A percentile compares a stretch with the other conserved stretches of the same genome.
phyloP scores from a whole-genome alignment of 2,797 vertebrate species.

The Periparus ater region DNA sequence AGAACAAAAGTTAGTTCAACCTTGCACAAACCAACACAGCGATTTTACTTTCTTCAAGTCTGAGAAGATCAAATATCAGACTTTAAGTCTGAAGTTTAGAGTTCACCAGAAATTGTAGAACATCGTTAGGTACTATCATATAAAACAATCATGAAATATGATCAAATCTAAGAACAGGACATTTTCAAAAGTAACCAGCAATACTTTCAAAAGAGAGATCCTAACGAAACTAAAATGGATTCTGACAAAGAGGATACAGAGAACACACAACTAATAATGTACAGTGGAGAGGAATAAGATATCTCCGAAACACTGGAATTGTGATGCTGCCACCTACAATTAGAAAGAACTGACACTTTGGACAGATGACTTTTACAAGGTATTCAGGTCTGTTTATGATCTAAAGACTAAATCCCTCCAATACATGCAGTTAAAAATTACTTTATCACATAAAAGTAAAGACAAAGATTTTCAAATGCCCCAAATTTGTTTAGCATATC shows the following conservation, averaged over 20 bases:
- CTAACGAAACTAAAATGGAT: background rate
- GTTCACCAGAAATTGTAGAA: background rate
- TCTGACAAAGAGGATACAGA: background rate
- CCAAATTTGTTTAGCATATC: background rate
- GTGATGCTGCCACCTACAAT: background rate
- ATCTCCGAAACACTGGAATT: background rate
- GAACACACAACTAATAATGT: background rate
- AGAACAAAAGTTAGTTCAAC: background rate
- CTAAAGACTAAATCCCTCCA: background rate
- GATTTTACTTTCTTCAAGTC: background rate
- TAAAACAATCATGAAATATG: background rate
- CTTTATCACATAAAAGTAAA: background rate
- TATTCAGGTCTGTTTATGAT: background rate
- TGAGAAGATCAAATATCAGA: background rate
- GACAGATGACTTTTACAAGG: background rate
- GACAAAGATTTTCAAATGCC: background rate
- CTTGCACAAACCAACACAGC: fast-evolving
- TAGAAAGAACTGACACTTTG: background rate
- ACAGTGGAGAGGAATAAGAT: background rate
- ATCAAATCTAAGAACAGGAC: background rate
- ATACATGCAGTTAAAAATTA: background rate
- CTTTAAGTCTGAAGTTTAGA: background rate
- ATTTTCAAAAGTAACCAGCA: background rate
- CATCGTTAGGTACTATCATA: background rate
- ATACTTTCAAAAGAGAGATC: background rate